A percentile compares a stretch with the other conserved stretches of the same genome.
phyloP scores from a whole-genome alignment of 1,140 invertebrate genomes.

The Drosophila takahashii region DNA sequence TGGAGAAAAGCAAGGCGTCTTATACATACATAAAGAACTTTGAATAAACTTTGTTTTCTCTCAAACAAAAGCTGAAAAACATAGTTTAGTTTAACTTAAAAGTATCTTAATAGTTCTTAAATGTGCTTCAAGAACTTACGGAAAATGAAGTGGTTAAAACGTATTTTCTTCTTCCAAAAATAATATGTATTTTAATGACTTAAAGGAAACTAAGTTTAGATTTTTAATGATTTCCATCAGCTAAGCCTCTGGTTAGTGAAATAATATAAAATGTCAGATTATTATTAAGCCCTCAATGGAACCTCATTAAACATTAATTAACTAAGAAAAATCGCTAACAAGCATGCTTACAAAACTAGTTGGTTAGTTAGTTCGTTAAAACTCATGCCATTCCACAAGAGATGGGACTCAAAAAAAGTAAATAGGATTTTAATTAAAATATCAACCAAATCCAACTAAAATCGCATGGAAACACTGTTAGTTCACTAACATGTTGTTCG shows the following conservation, averaged over 20 bases:
- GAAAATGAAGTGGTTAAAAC: background rate
- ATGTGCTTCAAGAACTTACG: background rate
- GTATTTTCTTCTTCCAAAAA: background rate
- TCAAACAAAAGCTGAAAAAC: conserved; percentile 21
- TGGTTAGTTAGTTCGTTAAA: conserved; percentile 7
- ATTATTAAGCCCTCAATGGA: background rate
- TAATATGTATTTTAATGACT: background rate
- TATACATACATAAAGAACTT: conserved; percentile 21
- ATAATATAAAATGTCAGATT: background rate
- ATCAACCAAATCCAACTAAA: conserved; percentile 35
- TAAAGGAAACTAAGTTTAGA: no score
- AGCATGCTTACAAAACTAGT: conserved; percentile 27
- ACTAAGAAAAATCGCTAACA: background rate
- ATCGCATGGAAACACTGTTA: conserved; percentile 25
- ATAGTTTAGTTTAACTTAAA: conserved; percentile 25
- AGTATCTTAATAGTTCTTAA: conserved; percentile 32
- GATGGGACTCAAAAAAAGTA: conserved; percentile 13
- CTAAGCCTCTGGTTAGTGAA: background rate
- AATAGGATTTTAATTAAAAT: conserved; percentile 23
- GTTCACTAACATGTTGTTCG: conserved; percentile 11
- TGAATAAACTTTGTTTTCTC: background rate
- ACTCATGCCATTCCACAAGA: conserved; percentile 27
- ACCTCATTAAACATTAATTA: background rate
- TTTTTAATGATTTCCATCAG: conserved; percentile 7
- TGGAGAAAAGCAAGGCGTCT: conserved; percentile 35